A percentile compares a stretch with the other conserved stretches of the same genome.
Evolutionary conservation across 2,888 invertebrate genomes (phyloP).

Genomic region (Phyto melanocephala): DNA sequence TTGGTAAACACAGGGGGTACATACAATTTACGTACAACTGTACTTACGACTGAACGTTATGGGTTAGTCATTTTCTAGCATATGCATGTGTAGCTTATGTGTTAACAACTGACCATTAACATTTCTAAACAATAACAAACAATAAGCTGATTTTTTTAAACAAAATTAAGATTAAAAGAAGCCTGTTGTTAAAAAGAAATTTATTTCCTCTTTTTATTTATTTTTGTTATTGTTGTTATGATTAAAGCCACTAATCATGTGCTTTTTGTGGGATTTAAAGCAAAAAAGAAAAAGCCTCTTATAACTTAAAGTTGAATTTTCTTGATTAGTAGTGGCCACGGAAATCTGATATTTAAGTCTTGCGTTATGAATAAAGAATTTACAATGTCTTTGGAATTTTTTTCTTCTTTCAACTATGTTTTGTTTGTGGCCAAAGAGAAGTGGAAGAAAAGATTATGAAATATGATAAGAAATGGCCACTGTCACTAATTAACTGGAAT

Average conservation of each 20-base stretch:
- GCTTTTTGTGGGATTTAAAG: slow-evolving; percentile 4
- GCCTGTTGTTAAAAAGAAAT: slow-evolving; percentile 2
- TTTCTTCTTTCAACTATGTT: neutral
- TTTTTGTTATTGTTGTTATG: neutral
- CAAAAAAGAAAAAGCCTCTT: neutral
- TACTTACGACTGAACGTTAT: no score
- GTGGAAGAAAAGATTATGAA: slow-evolving; percentile 47
- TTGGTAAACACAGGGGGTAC: slow-evolving; percentile 58
- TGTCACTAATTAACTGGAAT: slow-evolving; percentile 73
- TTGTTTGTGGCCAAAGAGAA: neutral
- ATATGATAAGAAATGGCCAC: slow-evolving; percentile 69
- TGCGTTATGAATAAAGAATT: slow-evolving; percentile 14
- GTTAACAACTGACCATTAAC: neutral
- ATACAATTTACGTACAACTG: no score
- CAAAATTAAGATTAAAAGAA: slow-evolving; percentile 36
- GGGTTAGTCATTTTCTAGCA: no score
- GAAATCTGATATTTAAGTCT: slow-evolving; percentile 51
- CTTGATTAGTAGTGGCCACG: neutral
- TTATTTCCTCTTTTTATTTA: slow-evolving; percentile 34
- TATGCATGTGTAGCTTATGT: no score
- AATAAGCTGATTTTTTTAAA: slow-evolving; percentile 37
- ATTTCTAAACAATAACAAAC: slow-evolving; percentile 31
- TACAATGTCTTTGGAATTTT: slow-evolving; percentile 18
- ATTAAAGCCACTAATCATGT: neutral
- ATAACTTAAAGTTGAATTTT: neutral